These are phyloP conservation scores for Sminthurinus aureus DNA, from an alignment of 2,888 invertebrate genomes.

Conservation along the genomic window DNA sequence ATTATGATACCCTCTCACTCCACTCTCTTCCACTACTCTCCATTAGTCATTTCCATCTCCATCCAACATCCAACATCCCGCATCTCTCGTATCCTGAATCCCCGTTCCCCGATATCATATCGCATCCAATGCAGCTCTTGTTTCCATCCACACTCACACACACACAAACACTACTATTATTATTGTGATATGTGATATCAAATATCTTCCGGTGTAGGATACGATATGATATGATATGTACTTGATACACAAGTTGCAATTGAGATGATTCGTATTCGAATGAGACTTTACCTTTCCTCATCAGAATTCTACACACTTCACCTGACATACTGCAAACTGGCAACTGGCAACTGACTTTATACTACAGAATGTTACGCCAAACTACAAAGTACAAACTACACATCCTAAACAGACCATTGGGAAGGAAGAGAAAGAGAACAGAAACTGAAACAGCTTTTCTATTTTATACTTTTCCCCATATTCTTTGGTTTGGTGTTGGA, in stretches of 20 bases:
- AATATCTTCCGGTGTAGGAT: background rate
- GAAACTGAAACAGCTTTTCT: background rate
- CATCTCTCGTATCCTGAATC: conserved; percentile 23
- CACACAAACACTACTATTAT: too few relatives aligned
- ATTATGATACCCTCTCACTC: conserved; percentile 48
- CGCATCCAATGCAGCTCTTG: background rate
- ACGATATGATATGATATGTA: background rate
- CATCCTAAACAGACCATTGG: background rate
- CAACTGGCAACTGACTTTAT: background rate
- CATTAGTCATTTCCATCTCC: conserved; percentile 36
- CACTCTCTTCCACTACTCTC: conserved; percentile 19
- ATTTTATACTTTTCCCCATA: conserved; percentile 39
- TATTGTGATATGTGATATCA: background rate
- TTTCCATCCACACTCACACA: too few relatives aligned
- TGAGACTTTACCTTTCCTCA: conserved; percentile 8
- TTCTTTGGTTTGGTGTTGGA: too few relatives aligned
- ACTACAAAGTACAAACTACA: background rate
- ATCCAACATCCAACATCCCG: conserved; percentile 19
- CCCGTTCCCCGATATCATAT: background rate
- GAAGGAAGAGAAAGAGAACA: background rate
- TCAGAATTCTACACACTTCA: conserved; percentile 12
- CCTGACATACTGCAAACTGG: background rate
- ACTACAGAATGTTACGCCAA: background rate
- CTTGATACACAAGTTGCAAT: background rate
- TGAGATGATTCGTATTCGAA: background rate